A percentile compares a stretch with the other conserved stretches of the same genome.
Evolutionary conservation across 2,113 vertebrate species (phyloP).

Genomic region (Chaetops frenatus): DNA sequence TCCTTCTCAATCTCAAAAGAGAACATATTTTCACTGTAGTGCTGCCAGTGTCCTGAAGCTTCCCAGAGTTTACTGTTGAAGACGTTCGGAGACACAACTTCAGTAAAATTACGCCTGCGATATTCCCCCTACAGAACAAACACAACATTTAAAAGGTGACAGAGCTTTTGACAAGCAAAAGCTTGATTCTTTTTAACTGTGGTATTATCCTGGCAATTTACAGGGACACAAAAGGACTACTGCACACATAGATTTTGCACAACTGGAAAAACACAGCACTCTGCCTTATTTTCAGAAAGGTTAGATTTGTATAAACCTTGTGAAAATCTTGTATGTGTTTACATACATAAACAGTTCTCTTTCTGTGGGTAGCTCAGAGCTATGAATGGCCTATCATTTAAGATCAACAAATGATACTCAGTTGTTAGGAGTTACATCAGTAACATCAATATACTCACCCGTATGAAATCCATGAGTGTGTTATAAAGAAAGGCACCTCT

Average conservation of each 20-base stretch:
- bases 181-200: not conserved
- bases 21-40: constrained; percentile 93
- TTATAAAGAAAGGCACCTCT: constrained; percentile 91
- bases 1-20: constrained; percentile 90
- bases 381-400: not conserved
- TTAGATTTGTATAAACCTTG: not conserved
- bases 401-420: not conserved
- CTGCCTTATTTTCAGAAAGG: not conserved
- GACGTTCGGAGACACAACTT: constrained; percentile 90
- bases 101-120: constrained; percentile 81
- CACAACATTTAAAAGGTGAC: not conserved
- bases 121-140: constrained; percentile 81
- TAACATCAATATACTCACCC: constrained; percentile 67
- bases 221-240: not conserved
- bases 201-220: not conserved
- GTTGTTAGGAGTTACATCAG: not conserved
- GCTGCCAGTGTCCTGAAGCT: constrained; percentile 91
- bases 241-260: not conserved
- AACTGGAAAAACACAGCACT: not conserved
- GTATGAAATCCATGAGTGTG: constrained; percentile 85
- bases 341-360: not conserved
- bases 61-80: constrained; percentile 94
- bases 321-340: not conserved
- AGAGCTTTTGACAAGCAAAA: not conserved
- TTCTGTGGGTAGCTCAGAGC: not conserved